Evolutionary conservation across 2,797 vertebrate genomes (phyloP).

Genomic region (Lacerta bilineata): DNA sequence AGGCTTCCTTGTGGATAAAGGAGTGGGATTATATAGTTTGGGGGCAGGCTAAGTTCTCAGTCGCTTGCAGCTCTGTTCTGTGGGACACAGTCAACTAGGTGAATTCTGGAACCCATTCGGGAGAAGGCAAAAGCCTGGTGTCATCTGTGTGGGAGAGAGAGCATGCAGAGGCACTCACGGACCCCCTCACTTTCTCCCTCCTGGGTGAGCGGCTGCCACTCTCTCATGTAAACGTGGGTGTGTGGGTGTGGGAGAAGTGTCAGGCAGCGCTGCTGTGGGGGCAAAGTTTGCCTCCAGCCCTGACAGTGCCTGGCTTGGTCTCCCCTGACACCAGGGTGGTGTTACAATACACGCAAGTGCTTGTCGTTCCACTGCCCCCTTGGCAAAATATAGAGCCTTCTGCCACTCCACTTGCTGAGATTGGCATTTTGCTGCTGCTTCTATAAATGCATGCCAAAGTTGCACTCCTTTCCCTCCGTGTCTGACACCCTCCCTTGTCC

Average conservation of each 20-base stretch:
- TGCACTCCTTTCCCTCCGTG: slow-evolving; percentile 12
- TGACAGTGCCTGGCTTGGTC: not conserved
- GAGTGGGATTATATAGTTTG: not conserved
- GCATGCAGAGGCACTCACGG: too few species aligned
- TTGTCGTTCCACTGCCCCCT: not conserved
- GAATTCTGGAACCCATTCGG: too few species aligned
- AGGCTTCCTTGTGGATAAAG: not conserved
- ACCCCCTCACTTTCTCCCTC: not conserved
- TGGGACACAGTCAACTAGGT: not conserved
- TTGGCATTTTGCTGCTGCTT: not conserved
- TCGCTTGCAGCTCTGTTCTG: not conserved
- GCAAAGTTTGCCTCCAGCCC: not conserved
- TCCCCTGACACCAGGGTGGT: not conserved
- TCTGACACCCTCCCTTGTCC: slow-evolving; percentile 22
- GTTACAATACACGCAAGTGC: not conserved
- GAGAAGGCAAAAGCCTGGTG: not conserved
- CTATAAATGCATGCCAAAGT: not conserved
- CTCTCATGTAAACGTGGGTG: not conserved
- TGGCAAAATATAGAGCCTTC: not conserved
- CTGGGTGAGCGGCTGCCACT: not conserved
- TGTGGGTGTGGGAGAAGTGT: not conserved
- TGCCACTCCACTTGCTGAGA: not conserved
- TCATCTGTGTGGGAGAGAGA: not conserved
- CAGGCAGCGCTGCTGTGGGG: too few species aligned
- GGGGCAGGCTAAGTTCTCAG: not conserved